Evolutionary conservation across 2,113 vertebrate species (phyloP).

Genomic region (Enhydra lutris): DNA sequence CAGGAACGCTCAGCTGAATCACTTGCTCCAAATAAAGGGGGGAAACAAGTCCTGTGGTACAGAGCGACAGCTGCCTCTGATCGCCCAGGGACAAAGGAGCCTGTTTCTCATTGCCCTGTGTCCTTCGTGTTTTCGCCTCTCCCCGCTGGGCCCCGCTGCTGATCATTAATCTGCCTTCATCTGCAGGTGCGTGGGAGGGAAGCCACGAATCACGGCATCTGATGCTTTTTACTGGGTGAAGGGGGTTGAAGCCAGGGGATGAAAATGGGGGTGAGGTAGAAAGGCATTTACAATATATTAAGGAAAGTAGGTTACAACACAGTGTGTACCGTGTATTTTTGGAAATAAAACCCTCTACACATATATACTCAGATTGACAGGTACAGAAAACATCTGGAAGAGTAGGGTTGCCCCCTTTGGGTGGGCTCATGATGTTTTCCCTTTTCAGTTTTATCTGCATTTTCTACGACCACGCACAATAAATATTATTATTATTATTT

Average conservation of each 20-base stretch:
- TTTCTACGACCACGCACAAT: not conserved
- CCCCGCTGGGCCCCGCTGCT: not conserved
- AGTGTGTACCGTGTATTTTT: not conserved
- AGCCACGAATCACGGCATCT: not conserved
- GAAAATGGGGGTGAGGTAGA: not conserved
- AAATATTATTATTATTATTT: not conserved
- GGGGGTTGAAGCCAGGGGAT: not conserved
- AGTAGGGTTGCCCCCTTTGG: not conserved
- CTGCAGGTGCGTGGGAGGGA: not conserved
- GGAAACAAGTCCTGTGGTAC: not conserved
- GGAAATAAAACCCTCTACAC: not conserved
- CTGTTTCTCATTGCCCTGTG: fast-evolving
- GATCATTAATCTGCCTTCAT: not conserved
- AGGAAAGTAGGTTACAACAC: slow-evolving; percentile 28
- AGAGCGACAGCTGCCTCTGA: not conserved
- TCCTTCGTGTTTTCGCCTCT: fast-evolving
- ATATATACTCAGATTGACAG: not conserved
- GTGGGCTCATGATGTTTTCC: not conserved
- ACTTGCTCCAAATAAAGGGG: not conserved
- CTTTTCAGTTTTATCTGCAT: not conserved
- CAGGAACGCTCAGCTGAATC: not conserved
- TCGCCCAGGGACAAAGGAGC: not conserved
- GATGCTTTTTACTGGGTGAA: not conserved
- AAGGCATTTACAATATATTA: not conserved
- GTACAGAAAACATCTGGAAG: not conserved